Evolutionary conservation across 2,888 invertebrate genomes (phyloP).

Genomic region (Patella depressa): DNA sequence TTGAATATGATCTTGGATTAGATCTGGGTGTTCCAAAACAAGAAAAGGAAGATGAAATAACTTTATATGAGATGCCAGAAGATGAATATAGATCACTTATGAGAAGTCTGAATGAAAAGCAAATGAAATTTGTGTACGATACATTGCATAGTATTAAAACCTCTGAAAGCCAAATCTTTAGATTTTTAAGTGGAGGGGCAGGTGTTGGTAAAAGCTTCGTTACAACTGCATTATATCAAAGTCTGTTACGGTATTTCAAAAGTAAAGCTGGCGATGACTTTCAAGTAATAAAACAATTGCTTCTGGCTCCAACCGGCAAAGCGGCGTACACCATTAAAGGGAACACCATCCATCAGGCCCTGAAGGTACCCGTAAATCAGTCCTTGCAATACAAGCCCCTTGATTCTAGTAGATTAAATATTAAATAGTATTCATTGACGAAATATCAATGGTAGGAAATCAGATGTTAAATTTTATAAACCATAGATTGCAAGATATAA

Average conservation of each 20-base stretch:
- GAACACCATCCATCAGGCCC: constrained; percentile 28
- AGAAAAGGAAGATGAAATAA: constrained; percentile 19
- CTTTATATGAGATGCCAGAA: constrained; percentile 34
- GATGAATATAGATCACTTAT: constrained; percentile 34
- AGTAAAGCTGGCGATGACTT: constrained; percentile 33
- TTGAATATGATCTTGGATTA: constrained; percentile 36
- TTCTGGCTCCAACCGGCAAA: constrained; percentile 44
- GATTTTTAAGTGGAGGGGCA: constrained; percentile 41
- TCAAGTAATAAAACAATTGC: constrained; percentile 21
- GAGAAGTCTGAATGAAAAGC: constrained; percentile 34
- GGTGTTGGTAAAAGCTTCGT: constrained; percentile 44
- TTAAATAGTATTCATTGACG: constrained; percentile 38
- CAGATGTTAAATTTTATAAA: constrained; percentile 31
- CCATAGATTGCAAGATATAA: constrained; percentile 33
- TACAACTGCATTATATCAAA: constrained; percentile 41
- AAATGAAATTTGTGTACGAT: constrained; percentile 37
- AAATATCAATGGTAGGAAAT: constrained; percentile 41
- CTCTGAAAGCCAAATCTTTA: constrained; percentile 29
- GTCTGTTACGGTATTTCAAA: constrained; percentile 32
- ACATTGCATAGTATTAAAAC: constrained; percentile 36
- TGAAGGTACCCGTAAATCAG: constrained; percentile 27
- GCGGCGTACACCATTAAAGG: constrained; percentile 33
- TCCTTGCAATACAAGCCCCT: constrained; percentile 28
- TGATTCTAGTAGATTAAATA: constrained; percentile 14
- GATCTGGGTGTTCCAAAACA: constrained; percentile 35